phyloP scores from a whole-genome alignment of 2,888 invertebrate species.

The Netelia fuscicornis region DNA sequence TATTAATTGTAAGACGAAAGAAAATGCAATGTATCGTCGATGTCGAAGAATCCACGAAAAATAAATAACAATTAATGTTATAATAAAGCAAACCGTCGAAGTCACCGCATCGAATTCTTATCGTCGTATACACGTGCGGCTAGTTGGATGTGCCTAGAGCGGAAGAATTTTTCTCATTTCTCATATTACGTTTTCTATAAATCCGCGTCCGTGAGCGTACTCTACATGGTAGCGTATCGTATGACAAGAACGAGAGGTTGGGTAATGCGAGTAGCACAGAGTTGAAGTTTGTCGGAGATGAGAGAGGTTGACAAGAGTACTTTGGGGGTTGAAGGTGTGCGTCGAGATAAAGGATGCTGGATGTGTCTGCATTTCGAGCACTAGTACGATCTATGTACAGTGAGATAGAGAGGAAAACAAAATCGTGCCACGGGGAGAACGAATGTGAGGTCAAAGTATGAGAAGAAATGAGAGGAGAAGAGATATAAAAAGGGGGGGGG shows the following conservation, averaged over 20 bases:
- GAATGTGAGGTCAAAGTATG: not conserved
- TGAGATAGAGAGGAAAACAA: not conserved
- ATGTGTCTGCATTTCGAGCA: not conserved
- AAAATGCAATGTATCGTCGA: too few relatives aligned
- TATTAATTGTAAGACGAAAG: too few relatives aligned
- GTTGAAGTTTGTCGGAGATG: constrained; percentile 9
- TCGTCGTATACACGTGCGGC: constrained; percentile 63
- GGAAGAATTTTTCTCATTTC: constrained; percentile 17
- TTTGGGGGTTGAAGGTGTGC: not conserved
- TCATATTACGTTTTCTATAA: constrained; percentile 3
- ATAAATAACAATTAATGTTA: not conserved
- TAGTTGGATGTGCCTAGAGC: constrained; percentile 64
- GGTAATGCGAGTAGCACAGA: not conserved
- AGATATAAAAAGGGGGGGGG: not conserved
- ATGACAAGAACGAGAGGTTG: constrained; percentile 6
- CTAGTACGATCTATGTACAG: not conserved
- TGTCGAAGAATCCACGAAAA: too few relatives aligned
- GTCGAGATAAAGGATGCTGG: not conserved
- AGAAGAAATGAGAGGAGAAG: not conserved
- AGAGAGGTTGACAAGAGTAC: not conserved
- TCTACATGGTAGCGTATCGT: constrained; percentile 6
- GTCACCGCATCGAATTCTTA: constrained; percentile 53
- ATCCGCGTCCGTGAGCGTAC: not conserved
- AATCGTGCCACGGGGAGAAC: not conserved
- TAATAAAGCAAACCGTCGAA: not conserved